Evolutionary conservation across 2,113 vertebrate genomes (phyloP).

Genomic region (Hippocampus guttulatus): DNA sequence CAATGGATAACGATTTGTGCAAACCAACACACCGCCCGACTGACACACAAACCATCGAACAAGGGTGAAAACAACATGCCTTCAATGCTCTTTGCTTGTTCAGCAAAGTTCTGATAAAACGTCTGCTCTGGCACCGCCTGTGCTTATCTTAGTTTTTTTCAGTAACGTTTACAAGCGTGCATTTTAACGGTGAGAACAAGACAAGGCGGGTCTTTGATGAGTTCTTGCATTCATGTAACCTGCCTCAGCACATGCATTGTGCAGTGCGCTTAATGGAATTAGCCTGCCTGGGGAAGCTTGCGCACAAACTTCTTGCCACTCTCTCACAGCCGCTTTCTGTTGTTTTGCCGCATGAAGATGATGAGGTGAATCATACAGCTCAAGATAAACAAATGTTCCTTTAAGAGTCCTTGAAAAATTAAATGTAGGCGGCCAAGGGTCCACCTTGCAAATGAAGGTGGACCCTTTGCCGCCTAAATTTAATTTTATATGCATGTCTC

Average conservation of each 20-base stretch:
- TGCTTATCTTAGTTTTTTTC: background rate
- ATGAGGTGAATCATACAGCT: constrained; percentile 3
- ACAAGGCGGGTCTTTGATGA: background rate
- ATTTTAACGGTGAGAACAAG: background rate
- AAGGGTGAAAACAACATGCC: background rate
- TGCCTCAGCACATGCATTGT: background rate
- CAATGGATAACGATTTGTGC: no score
- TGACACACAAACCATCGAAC: no score
- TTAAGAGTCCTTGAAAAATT: no score
- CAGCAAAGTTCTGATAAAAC: background rate
- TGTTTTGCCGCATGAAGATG: constrained; percentile 1
- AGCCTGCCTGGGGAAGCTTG: background rate
- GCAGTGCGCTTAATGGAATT: background rate
- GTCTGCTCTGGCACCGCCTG: background rate
- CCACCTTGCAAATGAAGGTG: background rate
- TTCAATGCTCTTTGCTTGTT: background rate
- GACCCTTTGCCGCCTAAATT: background rate
- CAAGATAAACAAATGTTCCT: background rate
- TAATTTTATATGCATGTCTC: background rate
- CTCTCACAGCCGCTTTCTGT: background rate
- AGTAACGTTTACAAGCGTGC: background rate
- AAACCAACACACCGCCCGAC: no score
- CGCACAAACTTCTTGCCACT: background rate
- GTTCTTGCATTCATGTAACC: background rate
- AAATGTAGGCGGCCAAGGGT: no score